Conservation (phyloP, 2,888 invertebrate species). For the Molanna angustata region DNA sequence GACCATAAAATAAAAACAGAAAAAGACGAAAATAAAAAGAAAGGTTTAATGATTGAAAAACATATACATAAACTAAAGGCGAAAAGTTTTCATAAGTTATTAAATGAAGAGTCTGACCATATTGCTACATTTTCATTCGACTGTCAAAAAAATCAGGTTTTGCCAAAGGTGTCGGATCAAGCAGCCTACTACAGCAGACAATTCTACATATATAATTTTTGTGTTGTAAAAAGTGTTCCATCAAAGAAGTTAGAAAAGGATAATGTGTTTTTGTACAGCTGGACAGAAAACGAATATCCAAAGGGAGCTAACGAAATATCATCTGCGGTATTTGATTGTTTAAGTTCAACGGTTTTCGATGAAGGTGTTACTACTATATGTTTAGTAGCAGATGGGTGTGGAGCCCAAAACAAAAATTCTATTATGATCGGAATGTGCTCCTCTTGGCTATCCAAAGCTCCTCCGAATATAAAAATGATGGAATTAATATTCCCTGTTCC, state of each 20-base stretch:
- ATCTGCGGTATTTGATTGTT: not conserved
- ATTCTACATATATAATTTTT: not conserved
- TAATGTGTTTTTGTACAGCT: not conserved
- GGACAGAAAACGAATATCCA: not conserved
- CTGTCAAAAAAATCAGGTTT: slow-evolving; percentile 1
- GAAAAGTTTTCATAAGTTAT: not conserved
- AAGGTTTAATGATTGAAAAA: not conserved
- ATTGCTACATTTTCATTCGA: not conserved
- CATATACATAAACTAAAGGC: not conserved
- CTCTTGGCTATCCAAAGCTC: not conserved
- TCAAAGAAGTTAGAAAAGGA: not conserved
- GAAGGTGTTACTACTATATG: not conserved
- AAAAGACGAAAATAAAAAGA: not conserved
- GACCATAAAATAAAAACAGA: not conserved
- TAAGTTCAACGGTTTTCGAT: not conserved
- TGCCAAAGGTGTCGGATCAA: slow-evolving; percentile 3
- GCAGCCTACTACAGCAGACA: not conserved
- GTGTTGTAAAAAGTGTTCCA: not conserved
- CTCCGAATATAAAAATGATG: not conserved
- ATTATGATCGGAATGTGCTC: not conserved
- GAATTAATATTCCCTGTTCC: not conserved
- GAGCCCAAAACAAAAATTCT: not conserved
- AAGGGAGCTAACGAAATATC: not conserved
- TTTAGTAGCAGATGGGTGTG: not conserved
- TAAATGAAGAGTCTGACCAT: not conserved